phyloP scores from a whole-genome alignment of 2,888 invertebrate genomes.

The Ornithoptera priamus region DNA sequence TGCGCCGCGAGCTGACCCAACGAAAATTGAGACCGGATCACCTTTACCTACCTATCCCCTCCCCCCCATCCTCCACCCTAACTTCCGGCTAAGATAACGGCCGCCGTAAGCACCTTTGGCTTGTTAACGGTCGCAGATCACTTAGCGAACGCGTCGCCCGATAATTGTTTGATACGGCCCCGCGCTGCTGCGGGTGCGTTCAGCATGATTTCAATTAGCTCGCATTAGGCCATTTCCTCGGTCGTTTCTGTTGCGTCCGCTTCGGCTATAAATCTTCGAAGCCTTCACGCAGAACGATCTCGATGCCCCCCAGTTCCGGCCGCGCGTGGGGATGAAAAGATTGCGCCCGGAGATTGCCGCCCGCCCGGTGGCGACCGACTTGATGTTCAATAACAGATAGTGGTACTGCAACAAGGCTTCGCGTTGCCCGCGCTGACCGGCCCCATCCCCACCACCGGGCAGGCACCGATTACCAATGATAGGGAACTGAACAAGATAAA shows the following conservation, averaged over 20 bases:
- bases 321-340: constrained; percentile 33
- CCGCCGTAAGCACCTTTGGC: constrained; percentile 69
- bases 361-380: constrained; percentile 1
- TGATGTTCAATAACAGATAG: constrained; percentile 2
- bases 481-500: no score
- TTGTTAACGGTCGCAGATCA: constrained; percentile 64
- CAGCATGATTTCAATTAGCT: constrained; percentile 61
- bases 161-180: no score
- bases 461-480: no score
- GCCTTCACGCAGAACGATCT: constrained; percentile 56
- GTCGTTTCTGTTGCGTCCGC: constrained; percentile 21
- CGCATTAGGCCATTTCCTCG: constrained; percentile 66
- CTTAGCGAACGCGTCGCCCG: constrained; percentile 47
- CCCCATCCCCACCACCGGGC: no score
- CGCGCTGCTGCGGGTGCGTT: no score
- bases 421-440: neutral
- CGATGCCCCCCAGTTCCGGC: constrained; percentile 66
- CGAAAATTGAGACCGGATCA: constrained; percentile 67
- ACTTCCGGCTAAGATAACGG: constrained; percentile 74
- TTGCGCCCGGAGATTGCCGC: constrained; percentile 8
- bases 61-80: constrained; percentile 46
- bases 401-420: neutral
- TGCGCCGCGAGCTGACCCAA: constrained; percentile 57
- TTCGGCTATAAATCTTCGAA: constrained; percentile 51
- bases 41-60: constrained; percentile 40